Base-by-base conservation (phyloP, 2,888 invertebrate genomes). In the Drosophila quasianomalipes region DNA sequence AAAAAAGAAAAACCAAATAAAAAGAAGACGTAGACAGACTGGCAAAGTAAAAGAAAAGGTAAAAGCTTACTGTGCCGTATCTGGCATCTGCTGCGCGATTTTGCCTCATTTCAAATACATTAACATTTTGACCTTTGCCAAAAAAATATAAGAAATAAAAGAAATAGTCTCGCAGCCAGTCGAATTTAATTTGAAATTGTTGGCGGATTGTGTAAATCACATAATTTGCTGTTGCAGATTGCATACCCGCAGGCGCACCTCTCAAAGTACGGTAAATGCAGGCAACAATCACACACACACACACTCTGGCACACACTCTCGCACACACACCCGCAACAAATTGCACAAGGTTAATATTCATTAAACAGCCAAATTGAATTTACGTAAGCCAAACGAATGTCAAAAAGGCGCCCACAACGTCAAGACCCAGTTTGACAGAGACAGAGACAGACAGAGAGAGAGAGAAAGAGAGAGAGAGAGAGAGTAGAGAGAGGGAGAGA, bases 81-180 rank as follows among this genome's bases (percentile, higher is more conserved):
- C 75, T 79, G 58, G 30, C 57, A 73, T 69, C 83, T 83, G 66
- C 70, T 75, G 59, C 57, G 62, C 49, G 58, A 69, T 73, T 80
- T 57, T 19, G 77, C 61, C 74, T 85, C 83, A 88, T 83, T 85
- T 90, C 79, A 90, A 86, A 90, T 85, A 86, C 89, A 86, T 86
- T 90, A 90, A 88, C 83, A 90, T 90, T 90, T 76, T 88, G 86
- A 90, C 90, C 89, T 88, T 85, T 77, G 66, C 49, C n/a, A 57
- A 7, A n/a, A 44, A 55, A 41, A 41, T 26, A 47, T 22, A 26
- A 26, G 9, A 47, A 47, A 26, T 16, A 47, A 47, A 16, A n/a
- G 30, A 41, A 59, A 55, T 69, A 41, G 39, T 59, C 51, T 53
- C 66, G 72, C 68, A 69, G 58, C 64, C 64, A 64, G 41, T 62